phyloP scores from a whole-genome alignment of 2,888 invertebrate genomes.

The Drosophila infuscata region DNA sequence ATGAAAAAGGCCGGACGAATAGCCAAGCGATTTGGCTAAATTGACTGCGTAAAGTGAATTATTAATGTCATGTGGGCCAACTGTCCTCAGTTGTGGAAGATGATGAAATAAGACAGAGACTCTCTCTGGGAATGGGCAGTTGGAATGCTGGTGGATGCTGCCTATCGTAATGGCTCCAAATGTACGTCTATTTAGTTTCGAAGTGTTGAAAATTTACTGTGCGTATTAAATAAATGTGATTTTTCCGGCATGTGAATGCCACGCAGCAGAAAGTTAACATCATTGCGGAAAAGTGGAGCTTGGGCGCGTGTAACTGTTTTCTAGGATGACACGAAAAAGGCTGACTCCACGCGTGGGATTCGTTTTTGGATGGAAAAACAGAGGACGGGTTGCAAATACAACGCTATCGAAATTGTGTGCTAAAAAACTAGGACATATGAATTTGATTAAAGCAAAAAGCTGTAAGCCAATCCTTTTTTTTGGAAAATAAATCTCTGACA shows the following conservation, averaged over 20 bases:
- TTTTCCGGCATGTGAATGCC: conserved; percentile 73
- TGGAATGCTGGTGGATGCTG: conserved; percentile 12
- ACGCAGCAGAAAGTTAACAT: conserved; percentile 27
- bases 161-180: conserved; percentile 72
- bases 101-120: neutral
- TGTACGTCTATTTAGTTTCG: conserved; percentile 76
- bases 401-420: conserved; percentile 1
- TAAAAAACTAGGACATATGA: neutral
- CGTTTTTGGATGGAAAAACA: neutral
- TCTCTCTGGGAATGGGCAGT: neutral
- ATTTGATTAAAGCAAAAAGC: neutral
- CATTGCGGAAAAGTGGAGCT: conserved; percentile 14
- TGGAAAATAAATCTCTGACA: neutral
- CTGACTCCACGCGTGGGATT: neutral
- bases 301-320: conserved; percentile 2
- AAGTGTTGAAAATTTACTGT: conserved; percentile 77
- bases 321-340: conserved; percentile 16
- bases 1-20: conserved; percentile 35
- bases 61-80: conserved; percentile 74
- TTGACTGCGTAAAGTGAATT: conserved; percentile 80
- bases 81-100: conserved; percentile 4
- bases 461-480: neutral
- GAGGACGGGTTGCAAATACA: neutral
- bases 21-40: conserved; percentile 76
- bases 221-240: conserved; percentile 77